Conservation (phyloP, 2,888 invertebrate species). For the Eulithis testata region DNA sequence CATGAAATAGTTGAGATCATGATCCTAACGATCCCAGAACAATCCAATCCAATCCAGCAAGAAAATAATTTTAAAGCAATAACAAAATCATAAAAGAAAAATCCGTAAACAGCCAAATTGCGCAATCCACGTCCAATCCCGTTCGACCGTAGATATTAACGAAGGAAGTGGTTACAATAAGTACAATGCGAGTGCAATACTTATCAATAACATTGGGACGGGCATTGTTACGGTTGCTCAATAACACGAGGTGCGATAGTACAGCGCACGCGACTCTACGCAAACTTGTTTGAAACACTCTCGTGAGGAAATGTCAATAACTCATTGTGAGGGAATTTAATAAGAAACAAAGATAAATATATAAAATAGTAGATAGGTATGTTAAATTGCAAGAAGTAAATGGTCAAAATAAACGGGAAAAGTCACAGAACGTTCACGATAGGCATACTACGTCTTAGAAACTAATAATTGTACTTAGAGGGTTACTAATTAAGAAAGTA, state of each 20-base stretch:
- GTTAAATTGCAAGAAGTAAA: not conserved
- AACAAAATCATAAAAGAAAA: not conserved
- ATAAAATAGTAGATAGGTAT: not conserved
- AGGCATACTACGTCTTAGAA: no score
- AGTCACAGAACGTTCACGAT: not conserved
- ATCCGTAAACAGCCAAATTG: not conserved
- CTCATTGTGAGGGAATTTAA: conserved; percentile 9
- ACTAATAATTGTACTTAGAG: no score
- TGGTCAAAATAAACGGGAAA: not conserved
- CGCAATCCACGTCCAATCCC: conserved; percentile 2
- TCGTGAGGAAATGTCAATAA: conserved; percentile 30
- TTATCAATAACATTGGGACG: conserved; percentile 30
- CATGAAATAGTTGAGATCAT: no score
- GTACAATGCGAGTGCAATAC: conserved; percentile 7
- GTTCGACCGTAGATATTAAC: conserved; percentile 4
- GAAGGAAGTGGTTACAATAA: conserved; percentile 22
- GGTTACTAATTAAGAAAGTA: no score
- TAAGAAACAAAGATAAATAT: not conserved
- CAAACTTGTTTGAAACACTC: conserved; percentile 13
- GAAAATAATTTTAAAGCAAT: no score
- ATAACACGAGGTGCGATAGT: conserved; percentile 15
- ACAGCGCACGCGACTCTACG: conserved; percentile 17
- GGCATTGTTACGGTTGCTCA: conserved; percentile 24
- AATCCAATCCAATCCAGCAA: no score
- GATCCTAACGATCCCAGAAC: no score